A percentile compares a stretch with the other conserved stretches of the same genome.
These are phyloP conservation scores for Ceratothoa steindachneri DNA, from an alignment of 2,888 invertebrate species.

Conservation along the genomic window DNA sequence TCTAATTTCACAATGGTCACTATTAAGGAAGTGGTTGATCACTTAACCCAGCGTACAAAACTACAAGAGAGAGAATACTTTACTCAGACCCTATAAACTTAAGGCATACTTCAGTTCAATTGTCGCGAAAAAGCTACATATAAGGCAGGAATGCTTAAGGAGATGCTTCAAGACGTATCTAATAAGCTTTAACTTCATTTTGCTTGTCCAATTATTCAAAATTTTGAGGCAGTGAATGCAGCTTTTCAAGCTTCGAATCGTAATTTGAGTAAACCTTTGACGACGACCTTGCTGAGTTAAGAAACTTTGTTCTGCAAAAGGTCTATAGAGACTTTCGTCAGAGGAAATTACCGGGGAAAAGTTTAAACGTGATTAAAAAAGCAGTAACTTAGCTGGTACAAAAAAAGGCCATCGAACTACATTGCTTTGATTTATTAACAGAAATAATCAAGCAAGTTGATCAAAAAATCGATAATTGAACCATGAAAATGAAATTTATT, in stretches of 20 bases:
- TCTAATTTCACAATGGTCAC: too few species aligned
- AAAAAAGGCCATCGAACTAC: neutral
- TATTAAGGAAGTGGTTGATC: too few species aligned
- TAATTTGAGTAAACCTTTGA: conserved; percentile 10
- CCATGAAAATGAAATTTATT: neutral
- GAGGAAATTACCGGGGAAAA: neutral
- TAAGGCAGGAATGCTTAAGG: conserved; percentile 1
- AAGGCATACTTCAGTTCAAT: neutral
- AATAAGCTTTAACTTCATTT: conserved; percentile 13
- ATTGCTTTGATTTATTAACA: neutral
- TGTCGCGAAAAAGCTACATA: neutral
- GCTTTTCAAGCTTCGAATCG: conserved; percentile 18
- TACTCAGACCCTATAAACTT: too few species aligned
- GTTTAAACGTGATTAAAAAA: neutral
- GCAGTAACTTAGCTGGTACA: too few species aligned
- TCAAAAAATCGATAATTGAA: neutral
- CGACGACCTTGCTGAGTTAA: conserved; percentile 2
- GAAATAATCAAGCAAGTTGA: neutral
- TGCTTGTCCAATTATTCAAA: conserved; percentile 18
- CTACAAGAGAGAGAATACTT: too few species aligned
- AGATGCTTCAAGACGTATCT: conserved; percentile 13
- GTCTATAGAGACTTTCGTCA: conserved; percentile 4
- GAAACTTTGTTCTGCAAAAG: conserved; percentile 9
- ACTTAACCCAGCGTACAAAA: too few species aligned
- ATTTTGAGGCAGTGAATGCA: conserved; percentile 19